A percentile compares a stretch with the other conserved stretches of the same genome.
Conservation (phyloP, 2,888 invertebrate genomes). For the Melanchra persicariae region DNA sequence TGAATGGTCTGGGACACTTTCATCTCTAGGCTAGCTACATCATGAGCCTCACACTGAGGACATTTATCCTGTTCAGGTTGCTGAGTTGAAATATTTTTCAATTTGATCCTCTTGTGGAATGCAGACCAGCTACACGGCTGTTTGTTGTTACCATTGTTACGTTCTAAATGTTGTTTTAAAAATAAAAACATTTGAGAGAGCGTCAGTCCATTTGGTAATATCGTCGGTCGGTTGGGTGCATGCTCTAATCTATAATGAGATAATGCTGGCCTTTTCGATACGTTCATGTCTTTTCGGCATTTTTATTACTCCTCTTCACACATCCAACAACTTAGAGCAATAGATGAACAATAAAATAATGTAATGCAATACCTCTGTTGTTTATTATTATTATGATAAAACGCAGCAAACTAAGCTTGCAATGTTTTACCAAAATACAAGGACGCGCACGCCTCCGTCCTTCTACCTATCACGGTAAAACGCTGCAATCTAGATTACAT, state of each 20-base stretch:
- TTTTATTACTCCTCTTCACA: too few species aligned
- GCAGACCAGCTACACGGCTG: conserved; percentile 14
- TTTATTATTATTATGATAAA: too few species aligned
- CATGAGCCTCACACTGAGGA: conserved; percentile 10
- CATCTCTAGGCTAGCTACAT: conserved; percentile 1
- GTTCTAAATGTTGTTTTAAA: conserved; percentile 1
- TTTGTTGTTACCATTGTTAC: conserved; percentile 1
- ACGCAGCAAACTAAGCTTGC: not conserved
- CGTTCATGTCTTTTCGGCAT: too few species aligned
- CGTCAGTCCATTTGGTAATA: conserved; percentile 12
- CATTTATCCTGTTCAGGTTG: conserved; percentile 16
- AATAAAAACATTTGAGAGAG: conserved; percentile 12
- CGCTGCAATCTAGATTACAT: conserved; percentile 10
- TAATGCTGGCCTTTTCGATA: too few species aligned
- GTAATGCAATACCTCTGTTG: too few species aligned
- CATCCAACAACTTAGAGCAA: too few species aligned
- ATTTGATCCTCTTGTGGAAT: conserved; percentile 18
- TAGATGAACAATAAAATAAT: too few species aligned
- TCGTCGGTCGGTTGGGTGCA: conserved; percentile 2
- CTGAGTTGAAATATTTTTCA: conserved; percentile 13
- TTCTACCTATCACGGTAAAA: not conserved
- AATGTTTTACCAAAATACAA: not conserved
- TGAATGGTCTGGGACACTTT: conserved; percentile 4
- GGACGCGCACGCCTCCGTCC: too few species aligned
- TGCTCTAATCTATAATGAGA: conserved; percentile 18